Evolutionary conservation across 2,797 vertebrate genomes (phyloP).

Genomic region (Rhincodon typus): DNA sequence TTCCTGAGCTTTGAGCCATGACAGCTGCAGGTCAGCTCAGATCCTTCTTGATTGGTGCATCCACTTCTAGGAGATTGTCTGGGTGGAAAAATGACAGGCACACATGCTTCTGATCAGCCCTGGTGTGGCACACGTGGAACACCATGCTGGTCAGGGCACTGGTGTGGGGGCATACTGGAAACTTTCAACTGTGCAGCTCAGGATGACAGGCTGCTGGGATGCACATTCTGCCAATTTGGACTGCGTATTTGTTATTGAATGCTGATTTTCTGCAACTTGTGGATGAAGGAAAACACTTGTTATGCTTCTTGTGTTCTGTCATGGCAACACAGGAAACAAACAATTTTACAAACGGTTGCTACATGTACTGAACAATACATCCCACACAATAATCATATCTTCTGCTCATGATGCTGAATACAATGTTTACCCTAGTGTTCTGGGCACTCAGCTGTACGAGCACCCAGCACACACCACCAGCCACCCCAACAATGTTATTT

Average conservation of each 20-base stretch:
- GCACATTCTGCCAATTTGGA: too few relatives aligned
- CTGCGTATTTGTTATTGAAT: not conserved
- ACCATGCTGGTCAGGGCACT: too few relatives aligned
- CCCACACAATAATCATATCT: not conserved
- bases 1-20: not conserved
- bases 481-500: not conserved
- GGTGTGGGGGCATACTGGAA: too few relatives aligned
- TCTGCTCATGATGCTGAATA: not conserved
- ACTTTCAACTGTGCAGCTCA: too few relatives aligned
- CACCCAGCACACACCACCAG: too few relatives aligned
- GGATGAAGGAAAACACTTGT: slow-evolving; percentile 27
- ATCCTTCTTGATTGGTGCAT: not conserved
- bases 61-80: not conserved
- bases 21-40: not conserved
- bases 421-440: not conserved
- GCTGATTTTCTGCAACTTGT: not conserved
- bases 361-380: not conserved
- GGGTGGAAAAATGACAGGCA: too few relatives aligned
- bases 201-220: too few relatives aligned
- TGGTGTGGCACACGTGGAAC: too few relatives aligned
- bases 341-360: not conserved
- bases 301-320: not conserved
- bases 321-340: slow-evolving; percentile 8
- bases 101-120: too few relatives aligned
- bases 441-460: not conserved